A percentile compares a stretch with the other conserved stretches of the same genome.
These are phyloP conservation scores for Lontra canadensis DNA, from an alignment of 2,113 vertebrate species.

Conservation along the genomic window DNA sequence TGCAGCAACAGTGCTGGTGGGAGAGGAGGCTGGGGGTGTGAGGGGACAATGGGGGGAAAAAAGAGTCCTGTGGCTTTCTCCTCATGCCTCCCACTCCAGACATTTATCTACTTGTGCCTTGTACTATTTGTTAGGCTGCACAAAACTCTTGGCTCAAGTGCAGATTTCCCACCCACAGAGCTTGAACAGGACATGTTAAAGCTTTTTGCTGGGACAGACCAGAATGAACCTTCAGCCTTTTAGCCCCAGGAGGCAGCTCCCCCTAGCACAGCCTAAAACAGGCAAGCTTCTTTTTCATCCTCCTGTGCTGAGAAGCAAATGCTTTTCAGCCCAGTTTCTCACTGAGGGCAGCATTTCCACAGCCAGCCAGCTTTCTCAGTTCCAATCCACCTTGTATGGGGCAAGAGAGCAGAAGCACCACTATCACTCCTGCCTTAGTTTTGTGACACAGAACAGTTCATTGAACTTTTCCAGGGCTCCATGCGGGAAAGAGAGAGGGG, in stretches of 20 bases:
- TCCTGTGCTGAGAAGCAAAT: neutral
- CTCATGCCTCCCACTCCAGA: rapidly evolving
- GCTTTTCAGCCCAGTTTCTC: neutral
- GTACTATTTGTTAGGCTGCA: neutral
- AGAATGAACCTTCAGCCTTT: neutral
- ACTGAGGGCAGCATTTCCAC: neutral
- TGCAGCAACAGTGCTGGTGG: neutral
- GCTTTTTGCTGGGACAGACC: neutral
- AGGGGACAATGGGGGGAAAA: neutral
- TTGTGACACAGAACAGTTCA: neutral
- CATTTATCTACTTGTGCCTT: neutral
- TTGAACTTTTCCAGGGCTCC: neutral
- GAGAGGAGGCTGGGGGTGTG: no score
- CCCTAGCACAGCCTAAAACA: neutral
- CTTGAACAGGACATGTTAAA: neutral
- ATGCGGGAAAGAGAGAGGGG: neutral
- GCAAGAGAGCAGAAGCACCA: neutral
- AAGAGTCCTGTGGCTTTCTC: neutral
- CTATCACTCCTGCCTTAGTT: neutral
- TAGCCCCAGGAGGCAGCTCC: neutral
- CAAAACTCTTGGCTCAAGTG: neutral
- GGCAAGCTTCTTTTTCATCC: neutral
- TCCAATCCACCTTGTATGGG: neutral
- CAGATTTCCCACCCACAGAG: no score
- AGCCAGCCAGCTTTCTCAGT: neutral